Evolutionary conservation across 2,888 invertebrate species (phyloP).

Genomic region (Mongoloraphidia duomilia): DNA sequence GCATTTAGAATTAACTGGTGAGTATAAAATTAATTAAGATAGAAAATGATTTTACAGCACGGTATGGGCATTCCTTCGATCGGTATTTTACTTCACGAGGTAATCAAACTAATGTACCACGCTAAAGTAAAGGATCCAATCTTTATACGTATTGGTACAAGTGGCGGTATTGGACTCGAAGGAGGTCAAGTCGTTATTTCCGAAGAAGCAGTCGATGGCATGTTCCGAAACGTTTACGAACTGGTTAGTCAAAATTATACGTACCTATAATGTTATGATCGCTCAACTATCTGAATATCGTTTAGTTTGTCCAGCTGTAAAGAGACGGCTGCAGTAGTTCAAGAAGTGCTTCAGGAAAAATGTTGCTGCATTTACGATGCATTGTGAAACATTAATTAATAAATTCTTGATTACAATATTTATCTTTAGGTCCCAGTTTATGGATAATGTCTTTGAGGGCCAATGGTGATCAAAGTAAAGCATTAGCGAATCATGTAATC

Average conservation of each 20-base stretch:
- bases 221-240: slow-evolving; percentile 66
- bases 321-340: no score
- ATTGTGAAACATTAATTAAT: no score
- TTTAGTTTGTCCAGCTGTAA: background rate
- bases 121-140: slow-evolving; percentile 77
- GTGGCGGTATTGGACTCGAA: slow-evolving; percentile 85
- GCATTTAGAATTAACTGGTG: background rate
- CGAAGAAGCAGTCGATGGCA: slow-evolving; percentile 81
- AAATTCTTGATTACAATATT: no score
- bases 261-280: no score
- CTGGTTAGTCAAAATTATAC: slow-evolving; percentile 43
- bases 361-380: no score
- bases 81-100: slow-evolving; percentile 87
- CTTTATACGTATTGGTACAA: slow-evolving; percentile 87
- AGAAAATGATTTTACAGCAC: slow-evolving; percentile 46
- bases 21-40: background rate
- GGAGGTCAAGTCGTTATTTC: slow-evolving; percentile 90
- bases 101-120: slow-evolving; percentile 92
- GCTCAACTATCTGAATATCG: background rate
- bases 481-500: no score
- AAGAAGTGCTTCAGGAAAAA: no score
- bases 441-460: no score
- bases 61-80: slow-evolving; percentile 98
- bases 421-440: no score
- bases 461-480: no score